phyloP scores from a whole-genome alignment of 2,113 vertebrate species.

The Thinocorus orbignyianus region DNA sequence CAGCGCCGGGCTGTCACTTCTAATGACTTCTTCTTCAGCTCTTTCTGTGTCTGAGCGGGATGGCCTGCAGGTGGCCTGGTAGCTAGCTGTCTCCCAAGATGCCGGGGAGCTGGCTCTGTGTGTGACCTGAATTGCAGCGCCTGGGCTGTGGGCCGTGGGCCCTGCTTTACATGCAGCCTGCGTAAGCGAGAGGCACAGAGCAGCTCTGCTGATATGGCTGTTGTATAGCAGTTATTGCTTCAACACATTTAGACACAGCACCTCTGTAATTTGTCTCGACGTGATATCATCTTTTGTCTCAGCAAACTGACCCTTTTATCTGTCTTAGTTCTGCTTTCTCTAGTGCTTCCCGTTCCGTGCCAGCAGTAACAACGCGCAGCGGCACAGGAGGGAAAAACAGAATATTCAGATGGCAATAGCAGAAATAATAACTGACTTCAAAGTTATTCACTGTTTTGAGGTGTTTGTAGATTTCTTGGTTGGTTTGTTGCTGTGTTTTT shows the following conservation, averaged over 20 bases:
- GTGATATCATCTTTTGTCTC: constrained; percentile 72
- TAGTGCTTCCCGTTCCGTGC: neutral
- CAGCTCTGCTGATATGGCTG: constrained; percentile 72
- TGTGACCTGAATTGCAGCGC: constrained; percentile 70
- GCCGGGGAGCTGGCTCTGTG: constrained; percentile 63
- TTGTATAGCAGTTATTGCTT: constrained; percentile 67
- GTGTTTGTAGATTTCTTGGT: neutral
- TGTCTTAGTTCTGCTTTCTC: constrained; percentile 44
- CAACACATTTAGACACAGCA: constrained; percentile 67
- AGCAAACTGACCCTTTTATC: constrained; percentile 66
- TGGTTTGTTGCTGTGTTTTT: neutral
- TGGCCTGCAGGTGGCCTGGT: constrained; percentile 76
- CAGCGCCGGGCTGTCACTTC: constrained; percentile 71
- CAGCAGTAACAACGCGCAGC: neutral
- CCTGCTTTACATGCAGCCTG: constrained; percentile 79
- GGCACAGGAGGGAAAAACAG: neutral
- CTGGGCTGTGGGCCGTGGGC: constrained; percentile 34
- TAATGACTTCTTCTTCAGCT: constrained; percentile 68
- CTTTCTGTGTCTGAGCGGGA: constrained; percentile 41
- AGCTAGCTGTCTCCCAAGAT: constrained; percentile 63
- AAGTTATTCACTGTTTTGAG: constrained; percentile 4
- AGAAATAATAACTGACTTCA: neutral
- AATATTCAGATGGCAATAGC: neutral
- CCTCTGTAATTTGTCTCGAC: constrained; percentile 71
- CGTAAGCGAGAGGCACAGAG: constrained; percentile 72